phyloP scores from a whole-genome alignment of 2,113 vertebrate species.

The Marcusenius ussheri region DNA sequence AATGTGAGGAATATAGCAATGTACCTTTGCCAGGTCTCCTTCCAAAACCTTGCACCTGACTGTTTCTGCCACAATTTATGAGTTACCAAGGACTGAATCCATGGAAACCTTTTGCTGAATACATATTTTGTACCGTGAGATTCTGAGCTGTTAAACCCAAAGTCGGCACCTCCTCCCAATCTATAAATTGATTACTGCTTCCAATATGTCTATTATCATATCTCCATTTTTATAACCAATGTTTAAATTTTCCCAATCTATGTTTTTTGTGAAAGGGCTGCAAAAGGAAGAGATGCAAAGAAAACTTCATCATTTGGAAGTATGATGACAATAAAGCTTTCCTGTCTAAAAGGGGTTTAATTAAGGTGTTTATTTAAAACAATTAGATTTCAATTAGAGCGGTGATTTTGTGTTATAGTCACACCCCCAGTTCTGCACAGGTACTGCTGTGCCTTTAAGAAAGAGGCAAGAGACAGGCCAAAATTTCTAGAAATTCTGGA shows the following conservation, averaged over 20 bases:
- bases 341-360: neutral
- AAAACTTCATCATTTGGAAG: neutral
- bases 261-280: neutral
- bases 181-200: neutral
- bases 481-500: conserved; percentile 21
- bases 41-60: neutral
- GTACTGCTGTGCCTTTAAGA: neutral
- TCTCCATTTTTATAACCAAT: neutral
- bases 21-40: neutral
- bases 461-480: neutral
- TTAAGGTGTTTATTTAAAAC: neutral
- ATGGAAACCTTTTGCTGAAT: neutral
- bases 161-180: neutral
- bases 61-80: neutral
- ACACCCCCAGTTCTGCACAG: neutral
- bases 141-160: neutral
- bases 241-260: neutral
- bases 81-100: neutral
- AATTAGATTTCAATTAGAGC: neutral
- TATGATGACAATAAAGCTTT: neutral
- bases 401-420: neutral
- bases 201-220: neutral
- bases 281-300: neutral
- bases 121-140: neutral
- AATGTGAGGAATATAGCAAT: neutral